A percentile compares a stretch with the other conserved stretches of the same genome.
Conservation (phyloP, 2,888 invertebrate species). For the Chymomyza fuscimana region DNA sequence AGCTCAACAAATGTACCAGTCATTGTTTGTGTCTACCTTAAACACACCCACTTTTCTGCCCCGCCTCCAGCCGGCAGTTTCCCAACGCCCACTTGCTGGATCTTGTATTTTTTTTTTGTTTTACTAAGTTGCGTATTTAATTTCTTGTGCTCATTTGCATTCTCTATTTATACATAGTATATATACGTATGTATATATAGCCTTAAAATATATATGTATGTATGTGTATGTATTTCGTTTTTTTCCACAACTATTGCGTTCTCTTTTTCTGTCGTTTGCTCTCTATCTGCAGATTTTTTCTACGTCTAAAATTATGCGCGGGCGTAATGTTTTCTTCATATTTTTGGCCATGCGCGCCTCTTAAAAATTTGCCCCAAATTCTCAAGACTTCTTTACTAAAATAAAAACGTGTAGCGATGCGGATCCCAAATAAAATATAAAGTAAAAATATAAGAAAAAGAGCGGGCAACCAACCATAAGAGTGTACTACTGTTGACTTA, state of each 20-base stretch:
- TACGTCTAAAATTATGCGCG: constrained; percentile 2
- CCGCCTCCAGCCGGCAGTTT: background rate
- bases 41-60: background rate
- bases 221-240: background rate
- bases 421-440: background rate
- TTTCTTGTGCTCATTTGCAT: background rate
- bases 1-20: background rate
- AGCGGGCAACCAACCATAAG: background rate
- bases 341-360: background rate
- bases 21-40: background rate
- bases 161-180: background rate
- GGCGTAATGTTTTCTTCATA: constrained; percentile 1
- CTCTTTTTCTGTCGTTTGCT: background rate
- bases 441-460: constrained; percentile 7
- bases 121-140: background rate
- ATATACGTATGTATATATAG: background rate
- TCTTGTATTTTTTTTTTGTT: background rate
- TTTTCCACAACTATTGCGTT: background rate
- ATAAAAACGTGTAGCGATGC: background rate
- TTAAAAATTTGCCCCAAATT: background rate
- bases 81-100: background rate
- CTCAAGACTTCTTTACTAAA: background rate
- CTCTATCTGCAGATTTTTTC: background rate
- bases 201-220: background rate
- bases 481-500: too few species aligned